phyloP scores from a whole-genome alignment of 64 coral and sea anemone genomes.

The Exaiptasia diaphana region DNA sequence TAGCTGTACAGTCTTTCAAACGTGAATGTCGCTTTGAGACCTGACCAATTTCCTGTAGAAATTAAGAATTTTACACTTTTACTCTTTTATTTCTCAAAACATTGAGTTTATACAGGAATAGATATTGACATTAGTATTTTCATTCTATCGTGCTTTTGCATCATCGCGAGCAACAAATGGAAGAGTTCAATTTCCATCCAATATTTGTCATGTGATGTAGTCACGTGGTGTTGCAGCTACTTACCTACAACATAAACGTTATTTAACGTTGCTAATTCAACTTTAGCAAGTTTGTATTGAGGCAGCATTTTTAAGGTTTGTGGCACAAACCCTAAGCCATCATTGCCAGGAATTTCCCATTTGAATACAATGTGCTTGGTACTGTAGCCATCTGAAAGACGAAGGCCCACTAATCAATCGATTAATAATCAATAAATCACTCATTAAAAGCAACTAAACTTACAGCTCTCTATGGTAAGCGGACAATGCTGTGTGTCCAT shows the following conservation, averaged over 20 bases:
- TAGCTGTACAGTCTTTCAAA: constrained; percentile 95
- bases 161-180: neutral
- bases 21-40: constrained; percentile 69
- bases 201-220: too few relatives aligned
- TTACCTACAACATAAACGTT: constrained; percentile 75
- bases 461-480: constrained; percentile 87
- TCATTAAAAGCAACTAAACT: constrained; percentile 20
- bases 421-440: neutral
- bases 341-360: constrained; percentile 64
- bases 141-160: too few relatives aligned
- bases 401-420: neutral
- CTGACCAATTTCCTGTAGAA: constrained; percentile 70
- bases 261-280: constrained; percentile 28
- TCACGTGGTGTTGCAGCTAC: too few relatives aligned
- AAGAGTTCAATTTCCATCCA: neutral
- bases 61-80: too few relatives aligned
- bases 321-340: constrained; percentile 81
- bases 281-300: constrained; percentile 61
- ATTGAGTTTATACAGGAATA: neutral
- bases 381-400: constrained; percentile 72
- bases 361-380: constrained; percentile 69
- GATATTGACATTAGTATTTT: too few relatives aligned
- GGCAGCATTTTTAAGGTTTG: constrained; percentile 74
- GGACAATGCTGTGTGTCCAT: constrained; percentile 95
- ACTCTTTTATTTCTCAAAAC: too few relatives aligned